These are phyloP conservation scores for Scaeva pyrastri DNA, from an alignment of 2,888 invertebrate genomes.

Conservation along the genomic window DNA sequence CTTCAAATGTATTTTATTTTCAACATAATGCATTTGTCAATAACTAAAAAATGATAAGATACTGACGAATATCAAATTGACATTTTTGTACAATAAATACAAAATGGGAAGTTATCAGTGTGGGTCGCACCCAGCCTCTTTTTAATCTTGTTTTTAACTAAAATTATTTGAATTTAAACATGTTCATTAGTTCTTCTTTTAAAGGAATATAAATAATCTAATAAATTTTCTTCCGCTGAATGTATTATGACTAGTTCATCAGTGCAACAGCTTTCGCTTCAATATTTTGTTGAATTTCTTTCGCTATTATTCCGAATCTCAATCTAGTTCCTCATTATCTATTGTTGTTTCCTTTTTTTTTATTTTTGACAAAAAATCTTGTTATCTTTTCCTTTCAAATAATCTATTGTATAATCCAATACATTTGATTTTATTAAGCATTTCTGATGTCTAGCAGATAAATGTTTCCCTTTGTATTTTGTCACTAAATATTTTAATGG, in stretches of 20 bases:
- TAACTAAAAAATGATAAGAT: too few species aligned
- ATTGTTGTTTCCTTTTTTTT: not conserved
- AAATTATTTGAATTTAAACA: constrained; percentile 17
- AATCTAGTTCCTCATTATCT: constrained; percentile 45
- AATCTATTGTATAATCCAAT: constrained; percentile 57
- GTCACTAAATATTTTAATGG: constrained; percentile 62
- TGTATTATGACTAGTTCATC: not conserved
- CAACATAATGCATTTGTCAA: too few species aligned
- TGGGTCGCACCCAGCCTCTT: too few species aligned
- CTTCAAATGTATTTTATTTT: too few species aligned
- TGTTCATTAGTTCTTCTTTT: constrained; percentile 16
- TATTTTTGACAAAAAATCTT: constrained; percentile 38
- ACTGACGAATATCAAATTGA: too few species aligned
- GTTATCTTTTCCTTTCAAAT: constrained; percentile 61
- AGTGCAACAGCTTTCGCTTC: constrained; percentile 50
- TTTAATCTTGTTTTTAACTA: constrained; percentile 25
- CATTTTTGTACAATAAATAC: too few species aligned
- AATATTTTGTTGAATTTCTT: constrained; percentile 20
- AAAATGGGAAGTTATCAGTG: too few species aligned
- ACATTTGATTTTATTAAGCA: constrained; percentile 61
- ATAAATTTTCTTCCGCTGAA: constrained; percentile 9
- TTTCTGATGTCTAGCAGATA: constrained; percentile 54
- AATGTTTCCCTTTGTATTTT: constrained; percentile 61
- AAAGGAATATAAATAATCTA: constrained; percentile 14
- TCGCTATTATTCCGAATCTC: constrained; percentile 70